Evolutionary conservation across 1,140 invertebrate genomes (phyloP), one percentile per base, ranked within the genome.

Genomic region (Pseudoatta argentina): DNA sequence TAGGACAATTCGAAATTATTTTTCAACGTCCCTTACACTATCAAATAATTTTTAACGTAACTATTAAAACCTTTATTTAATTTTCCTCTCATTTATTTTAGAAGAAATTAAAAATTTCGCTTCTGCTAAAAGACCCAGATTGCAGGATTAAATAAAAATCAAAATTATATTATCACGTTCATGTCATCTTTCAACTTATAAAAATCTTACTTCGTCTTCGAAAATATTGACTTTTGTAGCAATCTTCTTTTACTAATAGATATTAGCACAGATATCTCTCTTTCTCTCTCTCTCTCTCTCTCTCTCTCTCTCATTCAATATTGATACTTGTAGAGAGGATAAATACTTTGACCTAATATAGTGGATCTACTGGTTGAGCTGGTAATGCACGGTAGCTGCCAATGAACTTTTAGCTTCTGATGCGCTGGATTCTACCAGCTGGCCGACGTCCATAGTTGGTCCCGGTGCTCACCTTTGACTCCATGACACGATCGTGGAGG

Each of bases 321-420:
- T 81, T 21, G 77, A 69, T 27, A 34, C 8, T n/a, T 16, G 24
- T 39, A 21, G 51, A 21, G 14, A 30, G 24, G 5, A 30, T 59
- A 24, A 30, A 14, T 24, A 24, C 1, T 59, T 59, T 18, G 16
- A 24, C 53, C 24, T 10, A 44, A 34, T 73, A n/a, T 59, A 48
- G 24, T 8, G 69, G 24, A 51, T 61, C n/a, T 30, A 34, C 79
- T 75, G 34, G 27, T 34, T 16, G 59, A 75, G 88, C 88, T 72
- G 87, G 87, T 63, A 63, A 63, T 30, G 27, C 7, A 30, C 61
- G 61, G 64, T 91, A 93, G 92, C 87, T 91, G 87, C 86, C 76
- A 75, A 89, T 93, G 94, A 95, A 95, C 93, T 94, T 93, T 94
- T 91, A 90, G 92, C 92, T 94, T 86, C 91, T 89, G 91, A 88